Evolutionary conservation across 2,113 vertebrate species (phyloP).

Genomic region (Piprites chloris): DNA sequence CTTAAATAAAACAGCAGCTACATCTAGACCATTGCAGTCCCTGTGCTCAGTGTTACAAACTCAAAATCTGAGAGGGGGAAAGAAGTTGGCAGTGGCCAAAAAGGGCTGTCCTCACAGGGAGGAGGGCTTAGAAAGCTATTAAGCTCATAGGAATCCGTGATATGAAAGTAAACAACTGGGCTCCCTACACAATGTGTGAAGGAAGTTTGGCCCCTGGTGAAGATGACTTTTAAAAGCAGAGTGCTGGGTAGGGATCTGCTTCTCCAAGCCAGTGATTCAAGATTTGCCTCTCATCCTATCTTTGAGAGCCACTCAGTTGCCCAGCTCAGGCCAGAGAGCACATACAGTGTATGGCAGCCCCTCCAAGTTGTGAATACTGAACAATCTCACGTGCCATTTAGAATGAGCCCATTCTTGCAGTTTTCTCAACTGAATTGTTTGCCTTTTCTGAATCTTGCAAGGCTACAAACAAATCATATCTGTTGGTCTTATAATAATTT

Average conservation of each 20-base stretch:
- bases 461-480: background rate
- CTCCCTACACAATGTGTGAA: accelerated
- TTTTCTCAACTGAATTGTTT: background rate
- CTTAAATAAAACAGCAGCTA: background rate
- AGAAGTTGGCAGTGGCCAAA: background rate
- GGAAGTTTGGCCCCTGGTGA: background rate
- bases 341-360: accelerated
- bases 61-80: background rate
- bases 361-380: background rate
- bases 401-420: background rate
- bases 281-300: background rate
- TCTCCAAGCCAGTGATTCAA: background rate
- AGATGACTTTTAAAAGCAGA: background rate
- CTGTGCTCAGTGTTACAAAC: background rate
- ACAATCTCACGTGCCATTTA: background rate
- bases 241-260: background rate
- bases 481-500: constrained; percentile 26
- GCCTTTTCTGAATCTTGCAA: constrained; percentile 14
- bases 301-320: background rate
- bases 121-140: background rate
- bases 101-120: background rate
- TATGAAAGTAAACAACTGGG: background rate
- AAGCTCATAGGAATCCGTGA: accelerated
- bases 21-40: background rate
- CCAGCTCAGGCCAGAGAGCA: background rate